These are phyloP conservation scores for Tinamus guttatus DNA, from an alignment of 2,113 vertebrate species.

Conservation along the genomic window DNA sequence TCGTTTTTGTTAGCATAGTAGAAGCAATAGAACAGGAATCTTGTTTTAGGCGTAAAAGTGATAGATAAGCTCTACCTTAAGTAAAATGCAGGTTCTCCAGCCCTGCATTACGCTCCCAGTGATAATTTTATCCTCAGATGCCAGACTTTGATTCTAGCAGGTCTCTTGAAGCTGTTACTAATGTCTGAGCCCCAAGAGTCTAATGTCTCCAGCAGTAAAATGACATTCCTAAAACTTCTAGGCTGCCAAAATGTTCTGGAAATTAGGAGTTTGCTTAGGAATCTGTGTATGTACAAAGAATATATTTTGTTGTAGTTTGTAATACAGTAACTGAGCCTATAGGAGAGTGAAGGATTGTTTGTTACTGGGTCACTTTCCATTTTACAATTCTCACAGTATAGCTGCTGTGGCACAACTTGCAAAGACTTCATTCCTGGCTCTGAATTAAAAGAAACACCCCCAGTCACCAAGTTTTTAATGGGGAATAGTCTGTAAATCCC, in stretches of 20 bases:
- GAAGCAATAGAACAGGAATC: neutral
- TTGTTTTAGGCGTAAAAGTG: neutral
- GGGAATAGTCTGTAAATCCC: neutral
- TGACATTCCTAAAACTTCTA: neutral
- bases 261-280: neutral
- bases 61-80: neutral
- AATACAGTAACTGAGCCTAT: neutral
- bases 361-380: neutral
- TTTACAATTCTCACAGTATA: neutral
- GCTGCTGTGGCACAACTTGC: neutral
- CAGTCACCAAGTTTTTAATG: neutral
- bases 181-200: neutral
- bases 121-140: neutral
- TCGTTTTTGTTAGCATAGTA: rapidly evolving
- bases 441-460: neutral
- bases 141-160: neutral
- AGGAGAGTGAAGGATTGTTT: neutral
- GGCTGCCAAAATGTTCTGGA: neutral
- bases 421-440: neutral
- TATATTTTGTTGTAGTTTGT: neutral
- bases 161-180: neutral
- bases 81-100: neutral
- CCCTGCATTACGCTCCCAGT: neutral
- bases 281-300: neutral
- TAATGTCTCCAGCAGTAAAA: neutral